Percentiles rank a stretch among this genome's conserved stretches.
Conservation (phyloP, 2,888 invertebrate species). For the Pammene fasciana region DNA sequence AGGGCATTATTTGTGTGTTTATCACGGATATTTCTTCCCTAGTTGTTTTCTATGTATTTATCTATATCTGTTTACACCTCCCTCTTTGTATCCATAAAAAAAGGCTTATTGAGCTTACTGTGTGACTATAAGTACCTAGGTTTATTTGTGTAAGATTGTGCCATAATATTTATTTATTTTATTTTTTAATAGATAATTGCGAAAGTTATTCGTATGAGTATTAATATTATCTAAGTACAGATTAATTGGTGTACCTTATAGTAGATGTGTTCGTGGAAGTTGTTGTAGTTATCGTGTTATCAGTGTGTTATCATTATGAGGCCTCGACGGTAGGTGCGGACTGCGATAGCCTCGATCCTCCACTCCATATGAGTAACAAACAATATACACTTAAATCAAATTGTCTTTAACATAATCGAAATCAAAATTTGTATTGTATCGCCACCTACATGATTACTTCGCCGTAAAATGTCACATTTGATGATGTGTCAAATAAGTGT, state of each 20-base stretch:
- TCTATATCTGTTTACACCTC: too few species aligned
- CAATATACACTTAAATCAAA: constrained; percentile 10
- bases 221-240: constrained; percentile 2
- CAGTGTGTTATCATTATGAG: constrained; percentile 55
- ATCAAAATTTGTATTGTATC: background rate
- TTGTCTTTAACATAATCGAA: constrained; percentile 9
- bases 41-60: too few species aligned
- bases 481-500: too few species aligned
- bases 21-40: too few species aligned
- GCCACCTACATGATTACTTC: too few species aligned
- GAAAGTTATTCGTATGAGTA: background rate
- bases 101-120: too few species aligned
- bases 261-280: constrained; percentile 47
- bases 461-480: too few species aligned
- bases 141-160: too few species aligned
- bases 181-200: background rate
- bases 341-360: constrained; percentile 34
- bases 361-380: constrained; percentile 29
- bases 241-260: constrained; percentile 21
- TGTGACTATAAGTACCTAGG: too few species aligned
- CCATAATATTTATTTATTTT: too few species aligned
- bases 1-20: too few species aligned
- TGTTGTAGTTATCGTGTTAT: constrained; percentile 46
- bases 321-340: constrained; percentile 53
- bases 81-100: too few species aligned